A percentile compares a stretch with the other conserved stretches of the same genome.
These are phyloP conservation scores for Harpalus rubripes DNA, from an alignment of 2,888 invertebrate species.

Conservation along the genomic window DNA sequence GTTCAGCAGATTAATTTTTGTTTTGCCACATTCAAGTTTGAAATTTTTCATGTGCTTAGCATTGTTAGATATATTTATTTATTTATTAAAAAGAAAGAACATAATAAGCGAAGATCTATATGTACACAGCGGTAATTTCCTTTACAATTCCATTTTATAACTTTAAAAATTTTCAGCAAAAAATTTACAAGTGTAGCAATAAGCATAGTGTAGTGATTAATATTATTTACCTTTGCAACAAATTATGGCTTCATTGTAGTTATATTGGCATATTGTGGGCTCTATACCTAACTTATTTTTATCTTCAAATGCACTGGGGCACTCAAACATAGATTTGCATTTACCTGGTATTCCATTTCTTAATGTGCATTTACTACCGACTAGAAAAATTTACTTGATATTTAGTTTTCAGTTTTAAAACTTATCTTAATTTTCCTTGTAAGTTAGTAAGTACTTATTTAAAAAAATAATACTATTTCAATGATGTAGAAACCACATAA, in stretches of 20 bases:
- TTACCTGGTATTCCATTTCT: constrained; percentile 70
- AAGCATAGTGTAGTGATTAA: neutral
- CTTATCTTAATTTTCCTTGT: neutral
- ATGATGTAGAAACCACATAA: constrained; percentile 6
- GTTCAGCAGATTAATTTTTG: neutral
- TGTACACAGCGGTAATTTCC: neutral
- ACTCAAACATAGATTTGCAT: constrained; percentile 72
- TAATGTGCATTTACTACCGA: constrained; percentile 70
- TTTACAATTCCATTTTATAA: neutral
- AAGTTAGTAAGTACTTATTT: neutral
- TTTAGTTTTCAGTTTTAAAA: neutral
- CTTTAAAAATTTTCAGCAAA: neutral
- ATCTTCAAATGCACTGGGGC: constrained; percentile 72
- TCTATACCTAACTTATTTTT: constrained; percentile 72
- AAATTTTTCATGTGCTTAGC: neutral
- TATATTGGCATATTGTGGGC: constrained; percentile 73
- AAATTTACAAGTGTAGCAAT: neutral
- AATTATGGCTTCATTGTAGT: constrained; percentile 72
- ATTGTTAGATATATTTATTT: no score
- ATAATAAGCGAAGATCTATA: neutral
- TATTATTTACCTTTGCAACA: constrained; percentile 73
- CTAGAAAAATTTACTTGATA: constrained; percentile 37
- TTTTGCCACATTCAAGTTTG: neutral
- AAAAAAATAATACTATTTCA: neutral
- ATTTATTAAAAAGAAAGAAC: neutral